phyloP scores from a whole-genome alignment of 2,888 invertebrate genomes.

The Andrena flavipes region DNA sequence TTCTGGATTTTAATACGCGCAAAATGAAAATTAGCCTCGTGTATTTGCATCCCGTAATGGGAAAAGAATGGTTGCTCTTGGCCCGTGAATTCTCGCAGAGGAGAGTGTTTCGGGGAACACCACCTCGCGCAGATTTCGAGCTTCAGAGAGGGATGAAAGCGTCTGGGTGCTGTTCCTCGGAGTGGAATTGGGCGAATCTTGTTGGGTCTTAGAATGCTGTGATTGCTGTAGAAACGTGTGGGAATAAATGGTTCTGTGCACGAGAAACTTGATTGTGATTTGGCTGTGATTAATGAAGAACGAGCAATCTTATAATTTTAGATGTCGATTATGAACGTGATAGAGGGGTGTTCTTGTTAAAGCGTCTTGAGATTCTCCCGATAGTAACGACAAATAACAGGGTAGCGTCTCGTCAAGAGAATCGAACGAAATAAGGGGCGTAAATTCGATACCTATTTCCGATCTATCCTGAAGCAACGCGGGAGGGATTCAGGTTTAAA shows the following conservation, averaged over 20 bases:
- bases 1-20: constrained; percentile 86
- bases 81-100: constrained; percentile 58
- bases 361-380: no score
- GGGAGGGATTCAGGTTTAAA: constrained; percentile 18
- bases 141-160: background rate
- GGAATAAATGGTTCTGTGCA: background rate
- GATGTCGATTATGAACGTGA: no score
- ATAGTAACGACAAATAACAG: no score
- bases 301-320: no score
- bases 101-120: constrained; percentile 18
- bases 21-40: constrained; percentile 87
- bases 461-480: constrained; percentile 5
- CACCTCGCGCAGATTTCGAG: background rate
- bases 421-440: background rate
- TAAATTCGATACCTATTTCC: constrained; percentile 8
- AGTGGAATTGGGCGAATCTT: constrained; percentile 13
- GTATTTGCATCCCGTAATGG: constrained; percentile 88
- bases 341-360: no score
- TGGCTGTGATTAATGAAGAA: no score
- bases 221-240: background rate
- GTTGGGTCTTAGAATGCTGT: background rate
- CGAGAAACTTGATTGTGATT: background rate
- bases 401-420: background rate
- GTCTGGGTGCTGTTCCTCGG: background rate
- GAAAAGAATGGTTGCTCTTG: constrained; percentile 82